These are phyloP conservation scores for Drosophila santomea DNA, from an alignment of 1,140 invertebrate species.

Conservation along the genomic window DNA sequence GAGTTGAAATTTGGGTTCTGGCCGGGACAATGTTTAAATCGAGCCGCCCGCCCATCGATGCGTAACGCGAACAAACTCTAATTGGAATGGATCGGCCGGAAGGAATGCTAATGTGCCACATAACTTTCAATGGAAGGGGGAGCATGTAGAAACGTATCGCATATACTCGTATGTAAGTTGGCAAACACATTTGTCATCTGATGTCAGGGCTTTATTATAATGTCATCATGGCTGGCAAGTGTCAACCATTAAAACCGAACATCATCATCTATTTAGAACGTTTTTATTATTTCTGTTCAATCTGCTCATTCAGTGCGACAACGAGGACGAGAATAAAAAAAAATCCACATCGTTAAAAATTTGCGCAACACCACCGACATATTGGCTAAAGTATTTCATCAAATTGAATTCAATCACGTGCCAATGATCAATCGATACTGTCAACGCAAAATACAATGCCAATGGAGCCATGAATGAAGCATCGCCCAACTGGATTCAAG, in stretches of 20 bases:
- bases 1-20: constrained; percentile 14
- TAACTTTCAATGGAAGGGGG: constrained; percentile 18
- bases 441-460: constrained; percentile 70
- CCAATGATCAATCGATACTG: constrained; percentile 81
- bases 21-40: constrained; percentile 33
- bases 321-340: constrained; percentile 6
- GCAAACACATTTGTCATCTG: constrained; percentile 43
- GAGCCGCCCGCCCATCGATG: constrained; percentile 23
- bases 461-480: constrained; percentile 65
- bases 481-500: constrained; percentile 34
- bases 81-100: constrained; percentile 53
- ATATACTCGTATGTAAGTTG: neutral
- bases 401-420: constrained; percentile 83
- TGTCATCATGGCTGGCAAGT: constrained; percentile 31
- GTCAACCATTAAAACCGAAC: constrained; percentile 50
- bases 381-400: constrained; percentile 77
- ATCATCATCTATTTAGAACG: constrained; percentile 57
- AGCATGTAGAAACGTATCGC: neutral
- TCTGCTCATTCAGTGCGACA: constrained; percentile 1
- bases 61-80: constrained; percentile 33
- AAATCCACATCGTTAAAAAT: constrained; percentile 64
- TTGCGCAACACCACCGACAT: constrained; percentile 60
- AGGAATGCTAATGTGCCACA: constrained; percentile 43
- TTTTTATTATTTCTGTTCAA: constrained; percentile 28
- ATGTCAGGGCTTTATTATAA: constrained; percentile 42